Percentiles rank a stretch among this genome's conserved stretches.
phyloP scores from a whole-genome alignment of 2,113 vertebrate species.

The Egretta garzetta region DNA sequence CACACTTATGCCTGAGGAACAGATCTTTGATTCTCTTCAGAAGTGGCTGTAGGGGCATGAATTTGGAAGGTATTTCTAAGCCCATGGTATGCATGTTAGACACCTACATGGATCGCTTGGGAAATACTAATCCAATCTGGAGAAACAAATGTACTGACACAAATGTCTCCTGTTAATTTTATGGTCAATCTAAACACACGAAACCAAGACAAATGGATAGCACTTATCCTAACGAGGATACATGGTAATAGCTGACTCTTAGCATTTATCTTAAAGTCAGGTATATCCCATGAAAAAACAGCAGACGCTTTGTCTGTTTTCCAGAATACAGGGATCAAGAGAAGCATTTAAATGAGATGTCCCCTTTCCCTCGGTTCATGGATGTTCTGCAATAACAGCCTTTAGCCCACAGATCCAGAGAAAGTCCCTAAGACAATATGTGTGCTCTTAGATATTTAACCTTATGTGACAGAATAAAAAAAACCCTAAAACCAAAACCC shows the following conservation, averaged over 20 bases:
- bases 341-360: neutral
- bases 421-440: neutral
- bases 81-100: neutral
- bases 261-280: neutral
- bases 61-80: neutral
- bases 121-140: neutral
- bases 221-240: neutral
- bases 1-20: neutral
- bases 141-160: neutral
- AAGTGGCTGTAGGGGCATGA: neutral
- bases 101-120: neutral
- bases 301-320: neutral
- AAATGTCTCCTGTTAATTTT: neutral
- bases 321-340: neutral
- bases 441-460: neutral
- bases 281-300: neutral
- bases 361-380: neutral
- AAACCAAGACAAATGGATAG: neutral
- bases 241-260: neutral
- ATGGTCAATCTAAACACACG: neutral
- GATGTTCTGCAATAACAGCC: neutral
- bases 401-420: neutral
- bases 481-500: neutral
- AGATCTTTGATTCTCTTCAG: neutral
- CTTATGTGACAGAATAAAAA: neutral